These are phyloP conservation scores for Albula goreensis DNA, from an alignment of 2,113 vertebrate genomes.

Conservation along the genomic window DNA sequence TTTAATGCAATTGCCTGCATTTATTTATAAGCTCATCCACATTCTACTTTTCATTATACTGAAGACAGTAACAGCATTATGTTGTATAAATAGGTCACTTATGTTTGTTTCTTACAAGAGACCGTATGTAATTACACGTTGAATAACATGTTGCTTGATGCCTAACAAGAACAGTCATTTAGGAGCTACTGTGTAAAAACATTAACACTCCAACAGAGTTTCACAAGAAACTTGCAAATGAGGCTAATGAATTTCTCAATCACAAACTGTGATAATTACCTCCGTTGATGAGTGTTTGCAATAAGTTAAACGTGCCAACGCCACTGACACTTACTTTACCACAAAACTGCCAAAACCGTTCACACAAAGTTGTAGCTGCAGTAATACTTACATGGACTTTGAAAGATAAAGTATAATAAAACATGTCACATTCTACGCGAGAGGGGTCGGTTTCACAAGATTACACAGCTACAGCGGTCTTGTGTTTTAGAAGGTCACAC, in stretches of 20 bases:
- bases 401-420: not conserved
- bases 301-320: constrained; percentile 5
- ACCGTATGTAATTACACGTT: constrained; percentile 36
- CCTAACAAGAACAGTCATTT: constrained; percentile 26
- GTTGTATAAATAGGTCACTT: not conserved
- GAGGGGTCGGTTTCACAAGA: not conserved
- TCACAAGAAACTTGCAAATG: constrained; percentile 6
- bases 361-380: not conserved
- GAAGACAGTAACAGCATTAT: not conserved
- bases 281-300: constrained; percentile 18
- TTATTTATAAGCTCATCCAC: not conserved
- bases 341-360: not conserved
- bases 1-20: too few species aligned
- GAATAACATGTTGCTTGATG: constrained; percentile 26
- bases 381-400: not conserved
- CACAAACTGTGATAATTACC: constrained; percentile 34
- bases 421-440: not conserved
- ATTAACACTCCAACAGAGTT: constrained; percentile 34
- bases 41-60: not conserved
- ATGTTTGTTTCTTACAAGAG: not conserved
- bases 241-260: constrained; percentile 32
- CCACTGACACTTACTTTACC: not conserved
- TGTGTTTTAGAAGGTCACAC: not conserved
- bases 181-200: constrained; percentile 20
- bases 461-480: not conserved